A percentile compares a stretch with the other conserved stretches of the same genome.
Evolutionary conservation across 2,797 vertebrate species (phyloP).

Genomic region (Sebastes dallii): DNA sequence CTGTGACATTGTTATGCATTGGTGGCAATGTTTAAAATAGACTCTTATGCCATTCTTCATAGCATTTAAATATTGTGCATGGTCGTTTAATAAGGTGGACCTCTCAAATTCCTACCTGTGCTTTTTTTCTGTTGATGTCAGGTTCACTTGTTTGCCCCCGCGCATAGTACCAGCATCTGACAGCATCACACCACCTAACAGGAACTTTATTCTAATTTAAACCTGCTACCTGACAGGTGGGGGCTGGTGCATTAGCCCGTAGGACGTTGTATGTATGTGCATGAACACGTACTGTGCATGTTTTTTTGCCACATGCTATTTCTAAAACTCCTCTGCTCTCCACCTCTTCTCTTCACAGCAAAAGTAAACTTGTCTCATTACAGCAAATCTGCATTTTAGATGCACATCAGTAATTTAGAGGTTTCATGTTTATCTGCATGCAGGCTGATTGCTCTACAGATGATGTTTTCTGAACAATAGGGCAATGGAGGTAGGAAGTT

Average conservation of each 20-base stretch:
- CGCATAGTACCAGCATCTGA: neutral
- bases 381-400: constrained; percentile 25
- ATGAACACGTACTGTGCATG: neutral
- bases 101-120: neutral
- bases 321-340: neutral
- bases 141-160: neutral
- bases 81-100: neutral
- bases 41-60: neutral
- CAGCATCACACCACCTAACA: neutral
- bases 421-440: constrained; percentile 4
- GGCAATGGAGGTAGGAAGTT: neutral
- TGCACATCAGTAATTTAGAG: neutral
- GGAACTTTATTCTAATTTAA: constrained; percentile 1
- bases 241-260: neutral
- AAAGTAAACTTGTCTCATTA: constrained; percentile 1
- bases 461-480: constrained; percentile 1
- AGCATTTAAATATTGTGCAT: neutral
- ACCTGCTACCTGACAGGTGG: neutral
- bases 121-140: neutral
- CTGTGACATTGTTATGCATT: neutral
- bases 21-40: constrained; percentile 3
- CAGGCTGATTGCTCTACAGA: neutral
- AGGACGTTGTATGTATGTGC: neutral
- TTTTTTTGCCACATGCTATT: neutral
- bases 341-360: neutral